These are phyloP conservation scores for Siniperca undulata DNA, from an alignment of 2,797 vertebrate species.

Conservation along the genomic window DNA sequence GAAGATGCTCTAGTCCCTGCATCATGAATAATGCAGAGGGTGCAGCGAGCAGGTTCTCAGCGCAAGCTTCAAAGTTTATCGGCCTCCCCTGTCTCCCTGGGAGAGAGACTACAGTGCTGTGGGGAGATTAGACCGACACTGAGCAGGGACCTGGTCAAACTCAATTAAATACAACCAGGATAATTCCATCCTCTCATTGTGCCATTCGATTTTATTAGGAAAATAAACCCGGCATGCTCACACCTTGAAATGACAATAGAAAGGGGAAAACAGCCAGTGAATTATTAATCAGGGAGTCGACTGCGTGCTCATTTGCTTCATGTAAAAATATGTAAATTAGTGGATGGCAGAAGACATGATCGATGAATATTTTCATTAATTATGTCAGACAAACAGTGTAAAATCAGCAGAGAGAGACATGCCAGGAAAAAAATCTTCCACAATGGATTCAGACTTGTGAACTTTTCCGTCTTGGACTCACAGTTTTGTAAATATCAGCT, in stretches of 20 bases:
- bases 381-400: constrained; percentile 55
- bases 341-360: constrained; percentile 49
- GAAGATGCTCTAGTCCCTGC: constrained; percentile 85
- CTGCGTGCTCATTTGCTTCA: constrained; percentile 48
- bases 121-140: constrained; percentile 78
- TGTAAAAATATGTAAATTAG: constrained; percentile 73
- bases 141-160: constrained; percentile 79
- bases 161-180: constrained; percentile 81
- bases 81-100: constrained; percentile 75
- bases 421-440: not conserved
- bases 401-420: constrained; percentile 24
- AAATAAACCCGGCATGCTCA: constrained; percentile 65
- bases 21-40: constrained; percentile 91
- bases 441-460: not conserved
- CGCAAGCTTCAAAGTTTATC: constrained; percentile 88
- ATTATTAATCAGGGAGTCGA: constrained; percentile 70
- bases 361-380: constrained; percentile 69
- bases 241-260: constrained; percentile 56
- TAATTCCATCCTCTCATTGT: constrained; percentile 77
- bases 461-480: not conserved
- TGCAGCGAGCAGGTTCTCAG: constrained; percentile 84
- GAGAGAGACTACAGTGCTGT: constrained; percentile 80
- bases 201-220: constrained; percentile 70
- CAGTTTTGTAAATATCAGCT: constrained; percentile 11
- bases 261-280: constrained; percentile 62